These are phyloP conservation scores for Brachionus rotundiformis DNA, from an alignment of 1,140 invertebrate species.

Conservation along the genomic window DNA sequence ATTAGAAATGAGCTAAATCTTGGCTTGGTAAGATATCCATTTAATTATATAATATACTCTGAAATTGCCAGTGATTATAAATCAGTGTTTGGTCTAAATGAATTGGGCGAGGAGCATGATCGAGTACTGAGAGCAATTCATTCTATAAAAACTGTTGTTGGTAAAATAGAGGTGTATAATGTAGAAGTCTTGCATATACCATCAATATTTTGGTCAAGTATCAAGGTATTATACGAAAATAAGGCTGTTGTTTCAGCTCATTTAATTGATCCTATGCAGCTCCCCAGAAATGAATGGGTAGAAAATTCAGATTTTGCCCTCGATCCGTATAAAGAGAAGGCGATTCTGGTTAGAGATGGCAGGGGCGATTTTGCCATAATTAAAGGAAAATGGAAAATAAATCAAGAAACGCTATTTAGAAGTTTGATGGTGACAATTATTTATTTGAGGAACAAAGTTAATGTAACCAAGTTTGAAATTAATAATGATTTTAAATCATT, in stretches of 20 bases:
- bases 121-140: background rate
- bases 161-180: background rate
- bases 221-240: background rate
- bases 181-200: constrained; percentile 7
- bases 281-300: background rate
- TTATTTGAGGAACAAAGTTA: background rate
- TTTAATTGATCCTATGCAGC: background rate
- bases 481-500: background rate
- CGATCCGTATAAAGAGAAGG: background rate
- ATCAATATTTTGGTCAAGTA: background rate
- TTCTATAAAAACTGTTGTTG: background rate
- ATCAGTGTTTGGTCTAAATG: background rate
- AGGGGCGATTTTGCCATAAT: background rate
- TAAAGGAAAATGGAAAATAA: constrained; percentile 10
- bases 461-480: background rate
- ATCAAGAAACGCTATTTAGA: too few relatives aligned
- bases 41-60: background rate
- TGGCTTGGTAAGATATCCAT: background rate
- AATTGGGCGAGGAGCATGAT: background rate
- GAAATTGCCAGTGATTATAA: background rate
- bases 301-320: background rate
- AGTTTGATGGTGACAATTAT: background rate
- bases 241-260: background rate
- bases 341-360: background rate
- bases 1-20: background rate